Conservation (phyloP, 2,888 invertebrate species). For the Pemphredon lugubris region DNA sequence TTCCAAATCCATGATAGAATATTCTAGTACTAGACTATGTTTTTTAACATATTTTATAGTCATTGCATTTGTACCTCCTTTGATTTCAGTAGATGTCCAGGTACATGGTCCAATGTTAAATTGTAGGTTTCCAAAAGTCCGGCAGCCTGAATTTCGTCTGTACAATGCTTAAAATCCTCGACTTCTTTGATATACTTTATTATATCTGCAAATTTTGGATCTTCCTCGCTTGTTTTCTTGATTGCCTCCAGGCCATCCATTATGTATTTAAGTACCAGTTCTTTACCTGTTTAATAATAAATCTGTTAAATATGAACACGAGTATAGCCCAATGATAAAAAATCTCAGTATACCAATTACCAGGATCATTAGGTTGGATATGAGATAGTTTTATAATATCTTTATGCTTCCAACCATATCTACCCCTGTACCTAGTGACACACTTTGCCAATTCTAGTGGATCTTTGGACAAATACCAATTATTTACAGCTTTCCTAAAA, state of each 20-base stretch:
- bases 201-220: conserved; percentile 78
- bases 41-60: background rate
- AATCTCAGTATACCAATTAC: conserved; percentile 39
- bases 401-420: conserved; percentile 88
- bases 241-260: conserved; percentile 83
- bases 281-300: conserved; percentile 60
- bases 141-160: conserved; percentile 82
- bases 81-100: conserved; percentile 85
- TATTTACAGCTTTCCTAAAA: conserved; percentile 84
- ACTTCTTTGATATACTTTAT: conserved; percentile 70
- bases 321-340: background rate
- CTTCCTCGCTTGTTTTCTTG: conserved; percentile 80
- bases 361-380: conserved; percentile 67
- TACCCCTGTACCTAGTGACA: conserved; percentile 84
- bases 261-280: conserved; percentile 81
- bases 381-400: conserved; percentile 87
- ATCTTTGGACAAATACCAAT: conserved; percentile 86
- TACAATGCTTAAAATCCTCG: conserved; percentile 75
- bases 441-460: conserved; percentile 85
- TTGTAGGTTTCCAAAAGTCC: conserved; percentile 82
- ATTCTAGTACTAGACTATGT: background rate
- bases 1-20: background rate
- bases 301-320: conserved; percentile 6
- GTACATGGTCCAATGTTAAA: conserved; percentile 87
- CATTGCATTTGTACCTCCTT: conserved; percentile 81